These are phyloP conservation scores for Barbus barbus DNA, from an alignment of 2,113 vertebrate species.

Conservation along the genomic window DNA sequence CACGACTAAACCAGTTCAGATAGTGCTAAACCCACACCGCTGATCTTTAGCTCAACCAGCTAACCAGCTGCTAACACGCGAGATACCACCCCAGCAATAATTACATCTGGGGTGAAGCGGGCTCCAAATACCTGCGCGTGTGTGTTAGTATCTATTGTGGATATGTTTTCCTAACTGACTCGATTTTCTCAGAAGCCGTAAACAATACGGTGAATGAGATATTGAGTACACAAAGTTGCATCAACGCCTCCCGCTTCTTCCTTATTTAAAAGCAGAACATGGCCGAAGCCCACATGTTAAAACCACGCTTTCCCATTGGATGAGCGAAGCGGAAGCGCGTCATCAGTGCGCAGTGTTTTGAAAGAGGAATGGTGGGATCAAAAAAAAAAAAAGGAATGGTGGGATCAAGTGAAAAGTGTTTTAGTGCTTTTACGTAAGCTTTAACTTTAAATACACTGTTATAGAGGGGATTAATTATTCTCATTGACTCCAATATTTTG, in stretches of 20 bases:
- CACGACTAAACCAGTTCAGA: constrained; percentile 7
- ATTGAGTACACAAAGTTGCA: constrained; percentile 65
- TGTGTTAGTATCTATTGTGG: neutral
- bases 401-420: neutral
- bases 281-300: constrained; percentile 67
- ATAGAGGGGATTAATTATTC: neutral
- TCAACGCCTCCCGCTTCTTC: constrained; percentile 83
- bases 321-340: neutral
- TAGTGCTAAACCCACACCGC: constrained; percentile 11
- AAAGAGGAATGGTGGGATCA: constrained; percentile 51
- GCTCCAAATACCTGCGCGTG: neutral
- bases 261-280: constrained; percentile 86
- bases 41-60: constrained; percentile 39
- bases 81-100: neutral
- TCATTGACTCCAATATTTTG: neutral
- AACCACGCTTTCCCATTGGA: constrained; percentile 67
- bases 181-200: constrained; percentile 33
- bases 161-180: constrained; percentile 42
- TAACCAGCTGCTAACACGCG: constrained; percentile 49
- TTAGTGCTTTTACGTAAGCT: no score
- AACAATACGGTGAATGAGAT: constrained; percentile 56
- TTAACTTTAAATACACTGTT: no score
- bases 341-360: constrained; percentile 42
- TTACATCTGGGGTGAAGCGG: neutral
- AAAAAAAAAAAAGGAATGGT: no score